phyloP scores from a whole-genome alignment of 37 sponge, comb jelly and placozoan genomes.

The Crambe crambe region DNA sequence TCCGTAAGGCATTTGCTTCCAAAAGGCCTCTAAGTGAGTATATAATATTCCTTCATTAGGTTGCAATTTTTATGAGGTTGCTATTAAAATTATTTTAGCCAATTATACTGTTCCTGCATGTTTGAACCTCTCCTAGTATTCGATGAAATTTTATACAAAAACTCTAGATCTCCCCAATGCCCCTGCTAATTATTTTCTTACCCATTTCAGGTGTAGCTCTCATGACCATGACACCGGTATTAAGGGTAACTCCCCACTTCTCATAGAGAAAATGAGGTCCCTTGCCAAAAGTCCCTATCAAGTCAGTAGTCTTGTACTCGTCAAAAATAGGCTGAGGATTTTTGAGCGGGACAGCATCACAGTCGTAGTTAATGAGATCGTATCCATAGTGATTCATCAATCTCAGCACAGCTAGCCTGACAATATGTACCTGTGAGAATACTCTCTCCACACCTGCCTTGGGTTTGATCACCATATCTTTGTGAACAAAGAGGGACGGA shows the following conservation, averaged over 20 bases:
- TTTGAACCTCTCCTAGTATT: no score
- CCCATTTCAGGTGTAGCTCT: conserved; percentile 13
- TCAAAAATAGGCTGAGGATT: conserved; percentile 44
- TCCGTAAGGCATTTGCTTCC: conserved; percentile 12
- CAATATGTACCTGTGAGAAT: conserved; percentile 50
- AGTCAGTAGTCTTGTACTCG: conserved; percentile 14
- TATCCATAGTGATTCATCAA: conserved; percentile 52
- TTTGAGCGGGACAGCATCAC: conserved; percentile 38
- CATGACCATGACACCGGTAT: conserved; percentile 46
- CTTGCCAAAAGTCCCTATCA: conserved; percentile 56
- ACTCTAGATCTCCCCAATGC: no score
- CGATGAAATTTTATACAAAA: no score
- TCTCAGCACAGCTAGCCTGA: conserved; percentile 33
- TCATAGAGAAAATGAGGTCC: conserved; percentile 10
- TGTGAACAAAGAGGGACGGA: conserved; percentile 18
- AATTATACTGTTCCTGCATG: no score
- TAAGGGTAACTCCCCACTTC: conserved; percentile 56
- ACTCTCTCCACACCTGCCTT: conserved; percentile 5
- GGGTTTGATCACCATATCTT: conserved; percentile 29
- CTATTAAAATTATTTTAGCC: no score
- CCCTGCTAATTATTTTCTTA: conserved; percentile 12
- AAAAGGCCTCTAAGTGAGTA: conserved; percentile 16
- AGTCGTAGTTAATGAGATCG: conserved; percentile 47
- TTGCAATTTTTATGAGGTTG: no score
- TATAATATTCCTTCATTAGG: no score